These are phyloP conservation scores for Cranoglanis bouderius DNA, from an alignment of 2,113 vertebrate genomes.

Conservation along the genomic window DNA sequence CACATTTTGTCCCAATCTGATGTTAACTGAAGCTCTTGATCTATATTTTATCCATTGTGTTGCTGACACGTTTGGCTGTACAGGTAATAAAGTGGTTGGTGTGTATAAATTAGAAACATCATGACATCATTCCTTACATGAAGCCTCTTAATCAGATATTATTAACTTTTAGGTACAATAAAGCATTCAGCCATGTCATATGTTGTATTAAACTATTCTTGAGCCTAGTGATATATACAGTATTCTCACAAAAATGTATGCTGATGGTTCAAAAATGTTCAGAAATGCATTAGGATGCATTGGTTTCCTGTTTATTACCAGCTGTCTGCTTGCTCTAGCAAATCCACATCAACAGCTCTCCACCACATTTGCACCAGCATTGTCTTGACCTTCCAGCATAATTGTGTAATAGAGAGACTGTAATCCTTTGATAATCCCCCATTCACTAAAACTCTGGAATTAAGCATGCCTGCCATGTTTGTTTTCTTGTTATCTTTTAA, in stretches of 20 bases:
- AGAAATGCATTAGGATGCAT: neutral
- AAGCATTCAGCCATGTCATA: neutral
- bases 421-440: constrained; percentile 75
- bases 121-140: neutral
- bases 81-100: neutral
- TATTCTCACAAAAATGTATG: neutral
- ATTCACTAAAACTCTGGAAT: constrained; percentile 67
- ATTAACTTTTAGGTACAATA: neutral
- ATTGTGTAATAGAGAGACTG: constrained; percentile 63
- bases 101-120: neutral
- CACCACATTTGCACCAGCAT: constrained; percentile 53
- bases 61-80: neutral
- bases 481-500: constrained; percentile 70
- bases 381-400: constrained; percentile 65
- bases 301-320: neutral
- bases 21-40: neutral
- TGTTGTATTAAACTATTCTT: neutral
- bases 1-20: neutral
- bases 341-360: constrained; percentile 18
- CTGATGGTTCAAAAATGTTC: neutral
- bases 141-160: neutral
- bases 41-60: neutral
- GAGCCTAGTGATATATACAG: neutral
- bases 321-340: neutral
- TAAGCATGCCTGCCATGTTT: constrained; percentile 66